Percentiles rank a stretch among this genome's conserved stretches.
Conservation (phyloP, 2,113 vertebrate species). For the Guaruba guarouba region DNA sequence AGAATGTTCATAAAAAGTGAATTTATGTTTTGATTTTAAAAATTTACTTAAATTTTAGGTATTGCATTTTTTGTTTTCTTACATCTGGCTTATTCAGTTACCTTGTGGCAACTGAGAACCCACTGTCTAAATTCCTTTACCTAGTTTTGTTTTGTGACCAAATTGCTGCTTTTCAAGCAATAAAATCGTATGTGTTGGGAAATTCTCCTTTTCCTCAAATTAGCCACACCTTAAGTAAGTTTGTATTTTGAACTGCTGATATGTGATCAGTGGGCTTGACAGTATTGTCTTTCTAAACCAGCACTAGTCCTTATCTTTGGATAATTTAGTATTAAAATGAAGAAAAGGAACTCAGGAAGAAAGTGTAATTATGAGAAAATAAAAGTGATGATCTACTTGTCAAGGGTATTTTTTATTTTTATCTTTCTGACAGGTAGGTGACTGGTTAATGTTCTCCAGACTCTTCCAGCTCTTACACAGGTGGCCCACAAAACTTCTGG, state of each 20-base stretch:
- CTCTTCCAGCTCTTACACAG: not conserved
- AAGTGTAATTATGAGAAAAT: not conserved
- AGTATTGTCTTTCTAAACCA: not conserved
- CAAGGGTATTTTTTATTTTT: not conserved
- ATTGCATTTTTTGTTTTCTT: not conserved
- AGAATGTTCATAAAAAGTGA: not conserved
- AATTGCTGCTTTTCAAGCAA: not conserved
- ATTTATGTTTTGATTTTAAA: not conserved
- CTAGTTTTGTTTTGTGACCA: not conserved
- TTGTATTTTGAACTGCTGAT: not conserved
- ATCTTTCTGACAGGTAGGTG: not conserved
- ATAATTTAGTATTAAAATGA: not conserved
- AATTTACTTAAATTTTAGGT: not conserved
- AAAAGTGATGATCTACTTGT: not conserved
- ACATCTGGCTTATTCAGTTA: not conserved
- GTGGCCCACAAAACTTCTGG: not conserved
- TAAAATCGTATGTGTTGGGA: not conserved
- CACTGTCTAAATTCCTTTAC: not conserved
- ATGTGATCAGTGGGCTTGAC: not conserved
- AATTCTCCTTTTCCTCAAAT: not conserved
- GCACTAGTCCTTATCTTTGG: no score
- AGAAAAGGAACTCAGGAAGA: not conserved
- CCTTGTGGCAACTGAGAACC: not conserved
- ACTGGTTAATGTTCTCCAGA: not conserved
- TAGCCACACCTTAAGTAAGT: not conserved